These are phyloP conservation scores for cattle (Bos taurus) DNA, from an alignment of 2,113 vertebrate species.

Conservation along the genomic window DNA sequence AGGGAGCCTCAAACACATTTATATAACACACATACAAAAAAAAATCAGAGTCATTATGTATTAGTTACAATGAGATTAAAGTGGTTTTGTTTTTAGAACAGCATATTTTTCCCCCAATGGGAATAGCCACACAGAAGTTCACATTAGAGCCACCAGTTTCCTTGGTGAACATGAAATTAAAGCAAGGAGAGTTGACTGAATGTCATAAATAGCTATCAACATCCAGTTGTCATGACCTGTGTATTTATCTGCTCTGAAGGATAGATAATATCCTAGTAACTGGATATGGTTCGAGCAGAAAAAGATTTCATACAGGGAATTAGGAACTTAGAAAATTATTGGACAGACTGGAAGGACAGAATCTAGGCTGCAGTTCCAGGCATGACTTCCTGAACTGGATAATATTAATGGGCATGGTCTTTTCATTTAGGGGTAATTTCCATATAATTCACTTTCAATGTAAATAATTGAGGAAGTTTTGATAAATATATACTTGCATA, in stretches of 20 bases:
- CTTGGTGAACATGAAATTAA: neutral
- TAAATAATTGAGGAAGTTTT: neutral
- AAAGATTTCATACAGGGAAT: neutral
- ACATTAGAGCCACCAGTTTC: neutral
- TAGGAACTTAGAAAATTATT: neutral
- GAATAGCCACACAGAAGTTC: neutral
- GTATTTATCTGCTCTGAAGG: neutral
- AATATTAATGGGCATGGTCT: neutral
- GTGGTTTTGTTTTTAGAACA: neutral
- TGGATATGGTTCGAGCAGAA: neutral
- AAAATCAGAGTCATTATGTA: neutral
- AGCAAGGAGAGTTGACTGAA: neutral
- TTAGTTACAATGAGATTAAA: neutral
- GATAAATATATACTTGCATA: neutral
- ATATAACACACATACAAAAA: neutral
- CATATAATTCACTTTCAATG: neutral
- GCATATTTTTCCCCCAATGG: neutral
- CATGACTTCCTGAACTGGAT: neutral
- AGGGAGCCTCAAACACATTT: neutral
- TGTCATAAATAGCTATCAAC: neutral
- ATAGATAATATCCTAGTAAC: neutral
- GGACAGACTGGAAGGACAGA: neutral
- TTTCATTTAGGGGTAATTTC: conserved; percentile 15
- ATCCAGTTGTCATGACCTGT: neutral
- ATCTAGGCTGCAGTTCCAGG: neutral